phyloP scores from a whole-genome alignment of 2,797 vertebrate genomes.

The Squalus acanthias region DNA sequence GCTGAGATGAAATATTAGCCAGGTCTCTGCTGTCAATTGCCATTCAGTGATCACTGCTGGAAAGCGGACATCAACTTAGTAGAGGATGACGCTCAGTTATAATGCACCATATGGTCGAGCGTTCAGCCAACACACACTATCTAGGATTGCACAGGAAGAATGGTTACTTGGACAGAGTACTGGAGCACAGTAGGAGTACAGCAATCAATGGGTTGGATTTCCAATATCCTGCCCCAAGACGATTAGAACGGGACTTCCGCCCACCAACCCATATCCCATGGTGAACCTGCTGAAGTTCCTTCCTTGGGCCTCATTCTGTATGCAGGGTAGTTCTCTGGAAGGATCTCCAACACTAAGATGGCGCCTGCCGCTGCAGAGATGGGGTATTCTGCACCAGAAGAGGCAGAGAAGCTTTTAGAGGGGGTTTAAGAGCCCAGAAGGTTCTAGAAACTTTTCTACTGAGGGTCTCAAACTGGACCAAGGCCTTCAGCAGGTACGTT shows the following conservation, averaged over 20 bases:
- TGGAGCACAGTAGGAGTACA: neutral
- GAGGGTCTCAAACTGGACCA: neutral
- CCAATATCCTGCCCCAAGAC: neutral
- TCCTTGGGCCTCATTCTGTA: neutral
- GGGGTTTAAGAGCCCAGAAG: neutral
- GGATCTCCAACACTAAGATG: neutral
- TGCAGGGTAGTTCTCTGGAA: neutral
- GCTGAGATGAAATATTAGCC: neutral
- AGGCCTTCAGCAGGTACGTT: neutral
- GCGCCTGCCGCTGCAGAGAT: neutral
- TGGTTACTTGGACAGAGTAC: neutral
- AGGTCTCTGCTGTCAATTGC: neutral
- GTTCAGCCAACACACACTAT: neutral
- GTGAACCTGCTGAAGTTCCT: neutral
- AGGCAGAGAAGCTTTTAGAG: neutral
- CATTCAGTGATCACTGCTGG: neutral
- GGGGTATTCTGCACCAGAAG: neutral
- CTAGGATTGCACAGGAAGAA: neutral
- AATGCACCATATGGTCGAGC: neutral
- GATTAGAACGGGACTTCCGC: neutral
- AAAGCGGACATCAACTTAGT: neutral
- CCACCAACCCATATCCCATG: neutral
- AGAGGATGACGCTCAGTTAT: neutral
- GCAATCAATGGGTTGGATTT: neutral
- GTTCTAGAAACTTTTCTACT: neutral